Evolutionary conservation across 1,140 invertebrate genomes (phyloP).

Genomic region (Megathymus violae): DNA sequence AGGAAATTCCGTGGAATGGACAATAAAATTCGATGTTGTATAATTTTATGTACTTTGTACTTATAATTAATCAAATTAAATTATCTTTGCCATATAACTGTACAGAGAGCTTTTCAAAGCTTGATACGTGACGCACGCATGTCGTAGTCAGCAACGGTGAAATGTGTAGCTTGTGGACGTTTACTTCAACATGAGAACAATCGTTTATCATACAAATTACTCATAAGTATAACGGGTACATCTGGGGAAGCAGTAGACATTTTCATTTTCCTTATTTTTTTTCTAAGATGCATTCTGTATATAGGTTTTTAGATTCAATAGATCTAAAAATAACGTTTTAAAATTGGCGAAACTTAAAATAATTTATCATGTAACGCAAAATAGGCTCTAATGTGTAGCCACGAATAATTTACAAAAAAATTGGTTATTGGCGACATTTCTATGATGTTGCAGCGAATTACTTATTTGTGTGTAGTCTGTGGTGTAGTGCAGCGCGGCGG

Average conservation of each 20-base stretch:
- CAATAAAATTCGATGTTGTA: not conserved
- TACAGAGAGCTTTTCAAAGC: constrained; percentile 30
- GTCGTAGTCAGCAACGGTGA: constrained; percentile 48
- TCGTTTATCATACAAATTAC: constrained; percentile 11
- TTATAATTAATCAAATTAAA: not conserved
- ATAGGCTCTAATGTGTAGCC: not conserved
- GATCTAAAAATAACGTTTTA: too few species aligned
- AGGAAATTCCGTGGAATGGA: not conserved
- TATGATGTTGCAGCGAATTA: constrained; percentile 38
- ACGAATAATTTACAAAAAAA: constrained; percentile 10
- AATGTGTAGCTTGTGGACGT: constrained; percentile 45
- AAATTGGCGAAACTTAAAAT: too few species aligned
- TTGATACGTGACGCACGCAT: constrained; percentile 35
- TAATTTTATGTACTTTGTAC: not conserved
- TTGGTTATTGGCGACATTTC: constrained; percentile 15
- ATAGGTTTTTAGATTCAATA: too few species aligned
- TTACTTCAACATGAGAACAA: constrained; percentile 17
- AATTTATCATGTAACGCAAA: too few species aligned
- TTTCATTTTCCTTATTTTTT: too few species aligned
- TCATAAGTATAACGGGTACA: not conserved
- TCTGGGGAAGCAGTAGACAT: not conserved
- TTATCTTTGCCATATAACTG: constrained; percentile 2
- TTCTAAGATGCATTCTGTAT: too few species aligned
- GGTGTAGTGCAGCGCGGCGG: constrained; percentile 52
- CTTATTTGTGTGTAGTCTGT: constrained; percentile 38